Evolutionary conservation across 37 sponge, comb jelly and placozoan species (phyloP).

Genomic region (Theonella swinhoei): DNA sequence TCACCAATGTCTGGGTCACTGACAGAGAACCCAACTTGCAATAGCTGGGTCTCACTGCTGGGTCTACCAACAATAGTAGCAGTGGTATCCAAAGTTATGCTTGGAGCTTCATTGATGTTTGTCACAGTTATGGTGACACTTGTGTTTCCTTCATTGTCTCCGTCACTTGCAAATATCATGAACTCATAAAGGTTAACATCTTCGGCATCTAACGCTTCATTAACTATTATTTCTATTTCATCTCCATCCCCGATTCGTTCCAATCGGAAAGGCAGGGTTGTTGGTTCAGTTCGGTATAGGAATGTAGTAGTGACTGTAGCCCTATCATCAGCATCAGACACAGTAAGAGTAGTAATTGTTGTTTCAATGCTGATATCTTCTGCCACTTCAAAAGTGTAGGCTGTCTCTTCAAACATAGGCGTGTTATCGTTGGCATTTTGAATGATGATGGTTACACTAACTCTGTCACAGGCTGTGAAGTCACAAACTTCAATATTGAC

Average conservation of each 20-base stretch:
- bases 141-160: conserved; percentile 29
- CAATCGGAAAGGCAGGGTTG: neutral
- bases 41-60: neutral
- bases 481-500: conserved; percentile 55
- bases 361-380: conserved; percentile 24
- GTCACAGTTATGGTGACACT: conserved; percentile 30
- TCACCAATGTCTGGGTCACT: conserved; percentile 63
- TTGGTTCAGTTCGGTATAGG: neutral
- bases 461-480: conserved; percentile 1
- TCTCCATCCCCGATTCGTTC: neutral
- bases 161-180: conserved; percentile 53
- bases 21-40: conserved; percentile 24
- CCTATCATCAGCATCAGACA: conserved; percentile 51
- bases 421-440: conserved; percentile 66
- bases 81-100: conserved; percentile 31
- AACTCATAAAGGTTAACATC: neutral
- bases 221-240: conserved; percentile 16
- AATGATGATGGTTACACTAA: conserved; percentile 13
- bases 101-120: conserved; percentile 50
- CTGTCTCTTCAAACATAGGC: conserved; percentile 45
- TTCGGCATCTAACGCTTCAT: conserved; percentile 35
- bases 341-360: conserved; percentile 30
- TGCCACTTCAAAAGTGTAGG: conserved; percentile 38
- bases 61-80: conserved; percentile 31
- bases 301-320: neutral